These are phyloP conservation scores for Luehdorfia chinensis DNA, from an alignment of 1,140 invertebrate species.

Conservation along the genomic window DNA sequence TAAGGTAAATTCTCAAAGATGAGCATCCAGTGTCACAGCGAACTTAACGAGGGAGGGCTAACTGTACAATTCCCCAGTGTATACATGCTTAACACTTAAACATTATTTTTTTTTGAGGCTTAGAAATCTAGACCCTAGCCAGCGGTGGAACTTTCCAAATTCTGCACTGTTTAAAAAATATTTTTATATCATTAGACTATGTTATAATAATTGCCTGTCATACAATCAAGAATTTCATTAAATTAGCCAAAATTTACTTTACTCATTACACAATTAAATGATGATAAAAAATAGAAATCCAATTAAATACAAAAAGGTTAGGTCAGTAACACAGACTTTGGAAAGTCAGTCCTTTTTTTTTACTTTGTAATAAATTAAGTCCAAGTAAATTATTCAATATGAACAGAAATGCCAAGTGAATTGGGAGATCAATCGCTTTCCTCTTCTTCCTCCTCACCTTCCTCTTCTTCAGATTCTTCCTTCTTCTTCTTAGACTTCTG, in stretches of 20 bases:
- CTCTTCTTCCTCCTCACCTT: conserved; percentile 72
- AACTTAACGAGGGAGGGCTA: conserved; percentile 76
- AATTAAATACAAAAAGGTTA: conserved; percentile 37
- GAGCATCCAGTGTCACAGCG: conserved; percentile 73
- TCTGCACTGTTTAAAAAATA: conserved; percentile 44
- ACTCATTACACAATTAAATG: neutral
- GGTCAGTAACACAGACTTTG: conserved; percentile 62
- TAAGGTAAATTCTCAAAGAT: conserved; percentile 61
- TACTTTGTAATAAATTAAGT: conserved; percentile 78
- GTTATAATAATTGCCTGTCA: conserved; percentile 25
- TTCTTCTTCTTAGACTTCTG: conserved; percentile 77
- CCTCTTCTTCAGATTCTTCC: conserved; percentile 75
- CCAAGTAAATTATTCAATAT: conserved; percentile 77
- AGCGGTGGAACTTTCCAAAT: conserved; percentile 71
- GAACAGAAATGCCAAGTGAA: conserved; percentile 67
- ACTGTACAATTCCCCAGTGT: conserved; percentile 75
- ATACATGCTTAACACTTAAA: conserved; percentile 75
- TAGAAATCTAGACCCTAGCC: conserved; percentile 67
- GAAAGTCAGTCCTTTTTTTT: conserved; percentile 70
- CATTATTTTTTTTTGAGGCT: conserved; percentile 71
- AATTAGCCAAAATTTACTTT: conserved; percentile 30
- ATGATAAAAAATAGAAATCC: conserved; percentile 28
- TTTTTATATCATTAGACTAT: conserved; percentile 19
- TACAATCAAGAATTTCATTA: conserved; percentile 37
- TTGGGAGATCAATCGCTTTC: conserved; percentile 77